Percentiles rank a stretch among this genome's conserved stretches.
Evolutionary conservation across 1,140 invertebrate genomes (phyloP).

Genomic region (Drosophila paulistorum): DNA sequence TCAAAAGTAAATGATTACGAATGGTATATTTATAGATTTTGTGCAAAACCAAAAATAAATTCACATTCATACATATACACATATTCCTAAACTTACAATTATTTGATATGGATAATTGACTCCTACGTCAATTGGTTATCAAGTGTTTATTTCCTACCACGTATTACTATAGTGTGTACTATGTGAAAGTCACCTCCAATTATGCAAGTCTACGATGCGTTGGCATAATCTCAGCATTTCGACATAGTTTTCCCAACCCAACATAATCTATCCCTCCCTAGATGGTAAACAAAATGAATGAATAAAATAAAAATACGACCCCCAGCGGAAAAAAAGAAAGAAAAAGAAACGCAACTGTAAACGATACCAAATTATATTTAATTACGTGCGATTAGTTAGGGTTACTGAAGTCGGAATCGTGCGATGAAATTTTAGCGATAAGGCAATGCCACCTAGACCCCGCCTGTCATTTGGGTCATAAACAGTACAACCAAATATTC

Average conservation of each 20-base stretch:
- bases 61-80: background rate
- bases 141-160: slow-evolving; percentile 24
- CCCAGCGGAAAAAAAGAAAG: background rate
- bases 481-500: slow-evolving; percentile 45
- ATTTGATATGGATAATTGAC: slow-evolving; percentile 10
- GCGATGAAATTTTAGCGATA: slow-evolving; percentile 78
- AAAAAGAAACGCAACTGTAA: slow-evolving; percentile 73
- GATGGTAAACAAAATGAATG: background rate
- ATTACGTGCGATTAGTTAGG: slow-evolving; percentile 82
- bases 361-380: slow-evolving; percentile 82
- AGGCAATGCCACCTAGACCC: slow-evolving; percentile 40
- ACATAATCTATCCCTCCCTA: slow-evolving; percentile 16
- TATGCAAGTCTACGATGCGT: slow-evolving; percentile 42
- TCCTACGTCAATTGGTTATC: slow-evolving; percentile 13
- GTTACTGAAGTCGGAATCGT: slow-evolving; percentile 70
- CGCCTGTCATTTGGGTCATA: slow-evolving; percentile 64
- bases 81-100: background rate
- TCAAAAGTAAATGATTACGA: background rate
- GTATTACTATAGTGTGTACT: background rate
- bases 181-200: slow-evolving; percentile 29
- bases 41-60: background rate
- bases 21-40: background rate
- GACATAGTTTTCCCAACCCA: slow-evolving; percentile 19
- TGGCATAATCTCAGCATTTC: slow-evolving; percentile 42
- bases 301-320: background rate